phyloP scores from a whole-genome alignment of 2,113 vertebrate genomes.

The Microcebus murinus region DNA sequence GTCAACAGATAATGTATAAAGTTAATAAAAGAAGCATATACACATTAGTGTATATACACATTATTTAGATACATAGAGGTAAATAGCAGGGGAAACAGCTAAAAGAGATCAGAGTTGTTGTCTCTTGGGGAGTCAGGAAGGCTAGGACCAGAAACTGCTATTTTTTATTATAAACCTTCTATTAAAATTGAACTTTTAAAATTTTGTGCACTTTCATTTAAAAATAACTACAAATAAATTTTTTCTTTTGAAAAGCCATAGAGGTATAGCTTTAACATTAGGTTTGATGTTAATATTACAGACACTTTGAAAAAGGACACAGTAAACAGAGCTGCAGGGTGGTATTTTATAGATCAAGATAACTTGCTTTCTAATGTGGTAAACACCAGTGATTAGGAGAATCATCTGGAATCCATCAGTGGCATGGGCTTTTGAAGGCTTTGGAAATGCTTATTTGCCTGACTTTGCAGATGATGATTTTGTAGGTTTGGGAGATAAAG shows the following conservation, averaged over 20 bases:
- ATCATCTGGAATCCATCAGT: conserved; percentile 44
- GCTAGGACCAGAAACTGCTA: background rate
- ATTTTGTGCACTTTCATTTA: background rate
- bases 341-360: conserved; percentile 21
- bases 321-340: background rate
- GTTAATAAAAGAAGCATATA: background rate
- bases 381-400: background rate
- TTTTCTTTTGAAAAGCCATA: background rate
- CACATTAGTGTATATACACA: background rate
- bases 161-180: background rate
- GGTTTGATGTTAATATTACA: background rate
- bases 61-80: background rate
- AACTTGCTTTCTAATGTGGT: background rate
- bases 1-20: background rate
- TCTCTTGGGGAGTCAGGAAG: background rate
- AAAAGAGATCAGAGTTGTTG: background rate
- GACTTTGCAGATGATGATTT: conserved; percentile 28
- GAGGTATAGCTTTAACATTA: background rate
- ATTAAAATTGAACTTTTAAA: conserved; percentile 1
- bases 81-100: background rate
- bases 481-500: background rate
- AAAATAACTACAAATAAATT: background rate
- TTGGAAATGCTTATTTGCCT: conserved; percentile 14
- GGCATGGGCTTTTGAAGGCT: background rate
- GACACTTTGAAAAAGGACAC: background rate